Evolutionary conservation across 2,888 invertebrate genomes (phyloP).

Genomic region (Phalangium opilio): DNA sequence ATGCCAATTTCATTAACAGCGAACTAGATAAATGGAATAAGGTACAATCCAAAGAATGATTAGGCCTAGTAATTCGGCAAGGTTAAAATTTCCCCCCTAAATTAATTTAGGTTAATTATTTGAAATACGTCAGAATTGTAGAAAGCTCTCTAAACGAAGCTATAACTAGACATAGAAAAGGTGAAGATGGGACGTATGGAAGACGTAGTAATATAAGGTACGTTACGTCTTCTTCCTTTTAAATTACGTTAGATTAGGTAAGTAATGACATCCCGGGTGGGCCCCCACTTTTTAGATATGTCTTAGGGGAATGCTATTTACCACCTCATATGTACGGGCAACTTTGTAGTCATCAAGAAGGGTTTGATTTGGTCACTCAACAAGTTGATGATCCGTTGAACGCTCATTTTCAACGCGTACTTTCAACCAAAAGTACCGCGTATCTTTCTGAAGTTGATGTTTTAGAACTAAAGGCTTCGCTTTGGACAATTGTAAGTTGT

Average conservation of each 20-base stretch:
- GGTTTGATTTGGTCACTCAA: constrained; percentile 31
- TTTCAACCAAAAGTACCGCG: too few relatives aligned
- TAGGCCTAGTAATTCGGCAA: too few relatives aligned
- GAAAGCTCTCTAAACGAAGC: constrained; percentile 79
- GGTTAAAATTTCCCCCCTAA: too few relatives aligned
- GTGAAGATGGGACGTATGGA: constrained; percentile 58
- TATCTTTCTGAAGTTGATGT: constrained; percentile 30
- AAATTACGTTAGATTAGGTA: background rate
- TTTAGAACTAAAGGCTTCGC: constrained; percentile 62
- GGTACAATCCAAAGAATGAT: too few relatives aligned
- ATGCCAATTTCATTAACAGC: constrained; percentile 47
- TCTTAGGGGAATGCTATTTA: constrained; percentile 26
- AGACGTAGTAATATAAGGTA: constrained; percentile 40
- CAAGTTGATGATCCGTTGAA: constrained; percentile 15
- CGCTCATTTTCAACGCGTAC: constrained; percentile 7
- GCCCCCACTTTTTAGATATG: constrained; percentile 20
- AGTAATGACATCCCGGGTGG: constrained; percentile 1
- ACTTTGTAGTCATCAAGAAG: constrained; percentile 48
- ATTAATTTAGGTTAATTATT: constrained; percentile 12
- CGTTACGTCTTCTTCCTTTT: too few relatives aligned
- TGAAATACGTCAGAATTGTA: constrained; percentile 67
- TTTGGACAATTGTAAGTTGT: constrained; percentile 53
- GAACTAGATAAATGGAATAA: constrained; percentile 63
- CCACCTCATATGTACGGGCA: constrained; percentile 74
- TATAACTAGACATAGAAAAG: constrained; percentile 63